Evolutionary conservation across 2,888 invertebrate genomes (phyloP).

Genomic region (Beris morrisii): DNA sequence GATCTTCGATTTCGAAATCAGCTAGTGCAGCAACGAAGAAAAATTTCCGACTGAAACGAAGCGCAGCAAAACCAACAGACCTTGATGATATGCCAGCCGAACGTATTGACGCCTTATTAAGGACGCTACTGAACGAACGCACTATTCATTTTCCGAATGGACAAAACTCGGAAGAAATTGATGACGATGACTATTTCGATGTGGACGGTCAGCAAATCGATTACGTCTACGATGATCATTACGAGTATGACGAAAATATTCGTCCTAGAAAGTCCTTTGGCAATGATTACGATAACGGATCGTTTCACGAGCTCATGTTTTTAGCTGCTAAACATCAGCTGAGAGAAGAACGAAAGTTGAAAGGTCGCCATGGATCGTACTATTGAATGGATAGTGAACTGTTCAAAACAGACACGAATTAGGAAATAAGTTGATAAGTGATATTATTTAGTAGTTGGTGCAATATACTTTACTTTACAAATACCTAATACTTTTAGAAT

Average conservation of each 20-base stretch:
- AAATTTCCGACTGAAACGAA: neutral
- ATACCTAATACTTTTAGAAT: too few relatives aligned
- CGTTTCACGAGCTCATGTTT: slow-evolving; percentile 3
- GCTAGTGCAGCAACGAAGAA: neutral
- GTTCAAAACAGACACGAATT: too few relatives aligned
- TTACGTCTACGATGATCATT: slow-evolving; percentile 18
- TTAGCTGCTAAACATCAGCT: neutral
- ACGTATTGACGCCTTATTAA: neutral
- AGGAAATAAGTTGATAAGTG: too few relatives aligned
- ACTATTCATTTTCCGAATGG: neutral
- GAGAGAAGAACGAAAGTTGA: neutral
- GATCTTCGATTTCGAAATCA: neutral
- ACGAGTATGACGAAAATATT: neutral
- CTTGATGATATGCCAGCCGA: slow-evolving; percentile 6
- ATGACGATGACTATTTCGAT: neutral
- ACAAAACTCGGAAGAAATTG: neutral
- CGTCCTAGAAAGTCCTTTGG: too few relatives aligned
- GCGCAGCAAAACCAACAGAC: neutral
- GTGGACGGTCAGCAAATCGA: neutral
- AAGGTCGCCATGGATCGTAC: too few relatives aligned
- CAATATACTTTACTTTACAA: too few relatives aligned
- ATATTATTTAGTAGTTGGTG: too few relatives aligned
- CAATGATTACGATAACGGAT: slow-evolving; percentile 7
- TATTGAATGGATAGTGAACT: too few relatives aligned
- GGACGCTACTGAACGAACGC: neutral